Conservation (phyloP, 1,140 invertebrate genomes). For the Lamellibrachia luymesi region DNA sequence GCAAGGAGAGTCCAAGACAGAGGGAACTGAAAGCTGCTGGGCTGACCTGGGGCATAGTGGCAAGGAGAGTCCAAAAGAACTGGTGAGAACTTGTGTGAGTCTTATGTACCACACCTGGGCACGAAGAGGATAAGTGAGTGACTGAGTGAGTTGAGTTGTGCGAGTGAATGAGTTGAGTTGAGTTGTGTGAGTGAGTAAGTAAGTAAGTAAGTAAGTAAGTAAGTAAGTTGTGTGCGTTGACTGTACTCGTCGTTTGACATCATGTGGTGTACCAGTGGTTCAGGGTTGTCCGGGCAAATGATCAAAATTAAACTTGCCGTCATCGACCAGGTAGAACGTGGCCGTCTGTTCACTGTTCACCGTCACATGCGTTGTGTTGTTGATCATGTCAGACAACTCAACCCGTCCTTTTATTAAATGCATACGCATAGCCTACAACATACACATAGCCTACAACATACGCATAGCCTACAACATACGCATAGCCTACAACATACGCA, state of each 20-base stretch:
- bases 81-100: too few species aligned
- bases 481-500: neutral
- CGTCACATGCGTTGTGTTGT: conserved; percentile 40
- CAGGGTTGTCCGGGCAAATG: conserved; percentile 54
- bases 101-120: too few species aligned
- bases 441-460: neutral
- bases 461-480: neutral
- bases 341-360: conserved; percentile 45
- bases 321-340: conserved; percentile 65
- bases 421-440: neutral
- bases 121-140: too few species aligned
- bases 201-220: too few species aligned
- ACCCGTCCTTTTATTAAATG: neutral
- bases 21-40: too few species aligned
- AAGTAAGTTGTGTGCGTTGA: neutral
- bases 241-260: neutral
- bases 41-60: too few species aligned
- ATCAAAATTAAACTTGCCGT: conserved; percentile 67
- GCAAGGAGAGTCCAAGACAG: too few species aligned
- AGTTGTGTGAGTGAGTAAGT: neutral
- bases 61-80: neutral
- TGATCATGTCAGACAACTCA: conserved; percentile 45
- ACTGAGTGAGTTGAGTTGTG: too few species aligned
- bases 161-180: too few species aligned
- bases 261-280: conserved; percentile 9